These are phyloP conservation scores for Yponomeuta cagnagella DNA, from an alignment of 2,888 invertebrate species.

Conservation along the genomic window DNA sequence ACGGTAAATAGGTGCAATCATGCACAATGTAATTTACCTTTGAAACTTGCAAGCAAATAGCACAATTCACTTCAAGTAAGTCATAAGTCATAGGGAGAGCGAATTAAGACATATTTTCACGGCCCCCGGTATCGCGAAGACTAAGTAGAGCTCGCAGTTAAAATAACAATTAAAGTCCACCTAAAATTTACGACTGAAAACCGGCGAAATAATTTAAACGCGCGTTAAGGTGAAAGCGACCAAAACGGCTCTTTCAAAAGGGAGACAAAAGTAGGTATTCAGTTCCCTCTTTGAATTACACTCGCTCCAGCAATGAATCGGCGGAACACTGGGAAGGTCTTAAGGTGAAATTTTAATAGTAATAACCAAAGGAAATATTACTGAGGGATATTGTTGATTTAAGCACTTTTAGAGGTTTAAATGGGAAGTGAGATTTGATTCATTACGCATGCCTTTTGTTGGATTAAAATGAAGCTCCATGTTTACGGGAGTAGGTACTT, in stretches of 20 bases:
- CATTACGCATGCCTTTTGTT: conserved; percentile 18
- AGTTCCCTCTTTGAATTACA: conserved; percentile 43
- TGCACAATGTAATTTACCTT: not conserved
- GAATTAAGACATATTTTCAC: conserved; percentile 74
- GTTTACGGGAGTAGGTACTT: not conserved
- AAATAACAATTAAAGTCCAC: conserved; percentile 75
- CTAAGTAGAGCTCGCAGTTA: conserved; percentile 72
- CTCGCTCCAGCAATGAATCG: conserved; percentile 47
- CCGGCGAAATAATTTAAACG: conserved; percentile 70
- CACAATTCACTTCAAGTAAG: not conserved
- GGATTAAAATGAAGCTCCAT: conserved; percentile 21
- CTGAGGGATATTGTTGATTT: conserved; percentile 63
- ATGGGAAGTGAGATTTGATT: conserved; percentile 21
- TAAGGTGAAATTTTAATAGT: conserved; percentile 71
- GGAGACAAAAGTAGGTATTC: conserved; percentile 66
- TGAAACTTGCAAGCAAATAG: not conserved
- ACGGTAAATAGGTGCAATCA: not conserved
- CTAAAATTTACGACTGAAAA: conserved; percentile 72
- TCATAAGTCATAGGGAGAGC: conserved; percentile 66
- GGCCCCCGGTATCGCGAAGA: conserved; percentile 47
- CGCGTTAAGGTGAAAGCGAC: conserved; percentile 52
- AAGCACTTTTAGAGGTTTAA: conserved; percentile 44
- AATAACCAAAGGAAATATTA: conserved; percentile 66
- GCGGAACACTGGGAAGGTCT: conserved; percentile 45
- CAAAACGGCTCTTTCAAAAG: conserved; percentile 60